Conservation (phyloP, 2,113 vertebrate genomes). For the Mohoua ochrocephala region DNA sequence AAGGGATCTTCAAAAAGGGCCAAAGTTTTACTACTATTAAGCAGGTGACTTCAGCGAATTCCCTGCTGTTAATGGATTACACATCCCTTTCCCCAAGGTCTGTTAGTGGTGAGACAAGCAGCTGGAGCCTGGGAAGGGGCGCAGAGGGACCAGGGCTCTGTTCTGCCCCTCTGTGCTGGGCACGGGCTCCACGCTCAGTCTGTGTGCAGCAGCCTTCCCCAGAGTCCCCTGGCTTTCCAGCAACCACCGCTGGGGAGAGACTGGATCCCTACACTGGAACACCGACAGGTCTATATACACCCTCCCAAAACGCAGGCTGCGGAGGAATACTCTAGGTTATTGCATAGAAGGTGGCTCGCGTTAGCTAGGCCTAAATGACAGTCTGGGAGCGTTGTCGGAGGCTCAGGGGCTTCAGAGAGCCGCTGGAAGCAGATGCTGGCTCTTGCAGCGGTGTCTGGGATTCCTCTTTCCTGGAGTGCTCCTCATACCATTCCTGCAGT, state of each 20-base stretch:
- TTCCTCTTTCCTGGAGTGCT: conserved; percentile 81
- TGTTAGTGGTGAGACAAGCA: neutral
- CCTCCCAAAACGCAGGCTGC: neutral
- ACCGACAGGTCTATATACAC: neutral
- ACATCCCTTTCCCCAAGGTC: neutral
- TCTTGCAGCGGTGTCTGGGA: conserved; percentile 47
- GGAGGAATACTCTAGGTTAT: conserved; percentile 58
- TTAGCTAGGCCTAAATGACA: conserved; percentile 62
- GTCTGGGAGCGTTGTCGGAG: conserved; percentile 79
- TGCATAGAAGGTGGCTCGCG: conserved; percentile 63
- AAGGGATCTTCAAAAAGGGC: neutral
- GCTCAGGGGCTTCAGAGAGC: conserved; percentile 32
- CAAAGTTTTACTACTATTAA: neutral
- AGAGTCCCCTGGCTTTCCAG: neutral
- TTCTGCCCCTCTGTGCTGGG: neutral
- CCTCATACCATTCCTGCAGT: conserved; percentile 87
- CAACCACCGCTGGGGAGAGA: neutral
- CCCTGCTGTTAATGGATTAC: conserved; percentile 19
- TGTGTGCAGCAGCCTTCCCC: neutral
- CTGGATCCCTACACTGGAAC: neutral
- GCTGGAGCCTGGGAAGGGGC: neutral
- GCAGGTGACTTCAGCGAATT: neutral
- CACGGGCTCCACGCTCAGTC: fast-evolving
- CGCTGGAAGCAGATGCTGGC: conserved; percentile 43
- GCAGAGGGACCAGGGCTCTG: neutral